Percentiles rank a stretch among this genome's conserved stretches.
Evolutionary conservation across 2,888 invertebrate genomes (phyloP).

Genomic region (Caenorhabditis parvicauda): DNA sequence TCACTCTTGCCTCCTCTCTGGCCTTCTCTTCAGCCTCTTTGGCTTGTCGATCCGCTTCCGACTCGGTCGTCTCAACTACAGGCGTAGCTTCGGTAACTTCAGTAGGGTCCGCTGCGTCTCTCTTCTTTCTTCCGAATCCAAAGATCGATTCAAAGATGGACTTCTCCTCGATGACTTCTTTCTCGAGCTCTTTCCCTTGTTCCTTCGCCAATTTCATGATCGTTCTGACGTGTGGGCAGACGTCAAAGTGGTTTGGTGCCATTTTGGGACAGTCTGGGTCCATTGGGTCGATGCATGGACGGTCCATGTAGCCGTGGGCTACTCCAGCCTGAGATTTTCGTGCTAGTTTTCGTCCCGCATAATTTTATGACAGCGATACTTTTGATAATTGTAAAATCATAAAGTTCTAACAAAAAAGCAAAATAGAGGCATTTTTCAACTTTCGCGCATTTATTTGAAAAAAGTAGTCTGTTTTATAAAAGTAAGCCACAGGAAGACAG

Average conservation of each 20-base stretch:
- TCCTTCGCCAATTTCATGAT: conserved; percentile 27
- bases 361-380: too few species aligned
- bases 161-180: conserved; percentile 4
- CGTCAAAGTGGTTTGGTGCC: conserved; percentile 79
- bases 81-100: conserved; percentile 1
- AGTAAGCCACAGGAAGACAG: too few species aligned
- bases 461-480: background rate
- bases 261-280: conserved; percentile 86
- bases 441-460: background rate
- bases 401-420: too few species aligned
- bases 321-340: conserved; percentile 79
- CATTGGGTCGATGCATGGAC: conserved; percentile 88
- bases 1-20: conserved; percentile 5
- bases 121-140: conserved; percentile 22
- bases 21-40: background rate
- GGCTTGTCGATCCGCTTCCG: background rate
- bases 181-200: conserved; percentile 14
- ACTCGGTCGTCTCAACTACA: background rate
- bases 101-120: conserved; percentile 9
- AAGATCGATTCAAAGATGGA: background rate
- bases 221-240: conserved; percentile 40
- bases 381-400: too few species aligned
- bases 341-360: too few species aligned
- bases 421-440: too few species aligned
- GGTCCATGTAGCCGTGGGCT: conserved; percentile 89